Base-by-base conservation (phyloP, 2,888 invertebrate genomes). In the Caenorhabditis parvicauda region DNA sequence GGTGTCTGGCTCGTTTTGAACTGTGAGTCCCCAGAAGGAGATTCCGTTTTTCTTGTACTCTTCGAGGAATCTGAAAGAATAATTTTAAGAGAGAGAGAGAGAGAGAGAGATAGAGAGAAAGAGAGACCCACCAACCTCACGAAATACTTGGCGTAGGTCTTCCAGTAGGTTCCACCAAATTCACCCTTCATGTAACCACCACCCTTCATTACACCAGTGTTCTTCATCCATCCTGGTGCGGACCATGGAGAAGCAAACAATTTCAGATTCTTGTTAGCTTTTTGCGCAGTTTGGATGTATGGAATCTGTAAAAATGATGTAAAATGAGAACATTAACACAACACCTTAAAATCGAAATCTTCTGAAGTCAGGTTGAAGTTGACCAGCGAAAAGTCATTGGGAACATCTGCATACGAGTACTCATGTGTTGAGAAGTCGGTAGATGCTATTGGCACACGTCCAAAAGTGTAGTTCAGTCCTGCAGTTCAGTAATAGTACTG, bases 391-490 rank as follows among this genome's bases (percentile, higher is more conserved):
- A 82, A 81, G 63, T 84, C 84, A 0, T 83, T 82, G 4, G 71
- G 68, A 50, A 88, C 87, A 70, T 87, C 85, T 76, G 88, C 88
- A 81, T 90, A 90, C 0, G 91, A 88, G 84, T 92, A 92, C 0
- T 87, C 84, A 44, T 86, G 86, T 0, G 88, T 87, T 0, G 92
- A 92, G 82, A 92, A 92, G 82, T 93, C 93, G 51, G 87, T 87
- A 5, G 91, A 91, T 0, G 87, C 92, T 54, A 92, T 89, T 0
- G 92, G 89, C 3, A 91, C 86, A 42, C 92, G 86, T 41, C 88
- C 87, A 67, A 92, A 79, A 28, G 50, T 67, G 41, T 64, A 67
- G 25, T 58, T 61, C 5, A 67, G n/a, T 22, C 44, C 39, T 25
- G 38, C 19, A 27, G 19, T 7, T n/a, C n/a, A n/a, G n/a, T n/a